These are phyloP conservation scores for Troides oblongomaculatus DNA, from an alignment of 2,888 invertebrate species.

Conservation along the genomic window DNA sequence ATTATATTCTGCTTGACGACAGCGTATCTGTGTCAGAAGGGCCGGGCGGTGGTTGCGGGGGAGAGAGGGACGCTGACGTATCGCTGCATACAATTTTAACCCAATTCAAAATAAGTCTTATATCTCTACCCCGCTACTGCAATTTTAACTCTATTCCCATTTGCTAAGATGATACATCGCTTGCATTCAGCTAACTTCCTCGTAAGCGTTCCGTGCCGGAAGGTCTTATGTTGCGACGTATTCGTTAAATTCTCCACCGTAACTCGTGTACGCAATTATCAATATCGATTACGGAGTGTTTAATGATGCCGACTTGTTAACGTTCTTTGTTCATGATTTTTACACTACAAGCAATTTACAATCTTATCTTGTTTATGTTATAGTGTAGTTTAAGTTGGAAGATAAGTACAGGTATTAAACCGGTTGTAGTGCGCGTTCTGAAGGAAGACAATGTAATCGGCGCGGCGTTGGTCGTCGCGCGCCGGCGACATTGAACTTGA, in stretches of 20 bases:
- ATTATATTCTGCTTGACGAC: conserved; percentile 61
- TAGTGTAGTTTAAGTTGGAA: neutral
- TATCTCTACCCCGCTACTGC: conserved; percentile 23
- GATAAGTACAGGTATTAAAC: conserved; percentile 28
- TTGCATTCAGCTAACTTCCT: conserved; percentile 27
- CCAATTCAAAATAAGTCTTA: conserved; percentile 41
- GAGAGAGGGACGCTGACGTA: conserved; percentile 55
- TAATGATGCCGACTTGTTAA: conserved; percentile 26
- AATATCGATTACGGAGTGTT: conserved; percentile 30
- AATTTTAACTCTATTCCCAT: conserved; percentile 39
- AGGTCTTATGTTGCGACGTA: conserved; percentile 38
- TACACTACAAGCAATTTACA: conserved; percentile 36
- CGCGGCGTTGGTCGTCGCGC: conserved; percentile 10
- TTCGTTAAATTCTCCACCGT: conserved; percentile 37
- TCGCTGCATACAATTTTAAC: conserved; percentile 56
- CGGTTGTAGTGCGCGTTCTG: conserved; percentile 23
- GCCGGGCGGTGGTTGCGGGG: conserved; percentile 55
- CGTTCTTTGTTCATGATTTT: conserved; percentile 33
- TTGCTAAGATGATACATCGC: neutral
- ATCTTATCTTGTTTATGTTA: conserved; percentile 6
- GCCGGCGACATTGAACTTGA: conserved; percentile 35
- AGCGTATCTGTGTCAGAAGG: conserved; percentile 63
- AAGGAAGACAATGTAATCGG: conserved; percentile 33
- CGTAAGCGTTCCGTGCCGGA: conserved; percentile 37
- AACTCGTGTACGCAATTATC: conserved; percentile 31